Evolutionary conservation across 2,797 vertebrate genomes (phyloP).

Genomic region (Platalea minor): DNA sequence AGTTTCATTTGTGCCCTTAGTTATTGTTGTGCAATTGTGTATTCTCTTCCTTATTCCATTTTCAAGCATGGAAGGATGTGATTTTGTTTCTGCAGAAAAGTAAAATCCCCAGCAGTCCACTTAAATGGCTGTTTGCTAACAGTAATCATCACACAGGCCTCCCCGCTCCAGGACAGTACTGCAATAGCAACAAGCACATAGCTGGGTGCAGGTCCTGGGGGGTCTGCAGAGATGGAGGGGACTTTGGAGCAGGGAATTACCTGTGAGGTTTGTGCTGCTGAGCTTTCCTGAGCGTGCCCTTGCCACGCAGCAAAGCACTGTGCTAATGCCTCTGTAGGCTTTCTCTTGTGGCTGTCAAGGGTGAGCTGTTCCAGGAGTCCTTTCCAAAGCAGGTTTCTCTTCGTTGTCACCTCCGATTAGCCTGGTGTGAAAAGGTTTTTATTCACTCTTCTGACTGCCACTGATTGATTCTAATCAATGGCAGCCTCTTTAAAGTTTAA

Average conservation of each 20-base stretch:
- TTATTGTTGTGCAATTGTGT: not conserved
- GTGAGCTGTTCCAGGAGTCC: not conserved
- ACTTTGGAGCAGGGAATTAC: not conserved
- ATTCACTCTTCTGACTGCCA: not conserved
- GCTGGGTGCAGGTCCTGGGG: not conserved
- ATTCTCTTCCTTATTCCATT: not conserved
- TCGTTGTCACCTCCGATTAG: not conserved
- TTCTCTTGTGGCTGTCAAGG: not conserved
- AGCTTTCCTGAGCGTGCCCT: not conserved
- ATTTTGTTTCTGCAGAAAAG: not conserved
- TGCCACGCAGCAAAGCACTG: not conserved
- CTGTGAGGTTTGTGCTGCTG: not conserved
- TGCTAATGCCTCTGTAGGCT: not conserved
- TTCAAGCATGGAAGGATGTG: not conserved
- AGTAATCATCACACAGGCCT: not conserved
- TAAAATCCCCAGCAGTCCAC: not conserved
- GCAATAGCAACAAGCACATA: not conserved
- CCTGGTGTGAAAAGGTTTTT: not conserved
- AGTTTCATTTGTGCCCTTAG: not conserved
- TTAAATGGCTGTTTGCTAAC: not conserved
- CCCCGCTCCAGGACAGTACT: not conserved
- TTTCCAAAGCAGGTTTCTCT: constrained; percentile 21
- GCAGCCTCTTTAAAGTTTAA: not conserved
- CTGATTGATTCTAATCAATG: not conserved
- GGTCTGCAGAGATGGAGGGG: not conserved